Percentiles rank a stretch among this genome's conserved stretches.
These are phyloP conservation scores for Chitala chitala DNA, from an alignment of 2,113 vertebrate species.

Conservation along the genomic window DNA sequence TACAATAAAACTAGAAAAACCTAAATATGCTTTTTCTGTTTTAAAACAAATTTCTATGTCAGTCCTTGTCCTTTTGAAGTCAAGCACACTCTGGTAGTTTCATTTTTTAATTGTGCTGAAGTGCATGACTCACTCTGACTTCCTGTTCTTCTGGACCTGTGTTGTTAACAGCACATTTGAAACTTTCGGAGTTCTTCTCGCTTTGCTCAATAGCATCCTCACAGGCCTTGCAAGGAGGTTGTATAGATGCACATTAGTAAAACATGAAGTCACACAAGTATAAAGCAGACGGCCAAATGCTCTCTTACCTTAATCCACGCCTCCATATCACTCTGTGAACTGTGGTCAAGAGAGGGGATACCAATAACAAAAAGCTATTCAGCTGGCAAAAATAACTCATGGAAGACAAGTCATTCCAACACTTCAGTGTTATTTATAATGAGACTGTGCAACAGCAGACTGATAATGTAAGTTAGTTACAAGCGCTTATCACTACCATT, in stretches of 20 bases:
- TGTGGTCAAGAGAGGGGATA: slow-evolving; percentile 26
- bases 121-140: slow-evolving; percentile 36
- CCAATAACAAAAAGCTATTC: not conserved
- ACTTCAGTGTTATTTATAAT: not conserved
- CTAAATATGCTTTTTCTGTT: too few relatives aligned
- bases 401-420: not conserved
- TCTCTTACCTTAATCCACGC: slow-evolving; percentile 60
- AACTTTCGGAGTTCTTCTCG: slow-evolving; percentile 59
- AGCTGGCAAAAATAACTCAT: not conserved
- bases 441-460: too few relatives aligned
- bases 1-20: too few relatives aligned
- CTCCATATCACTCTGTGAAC: slow-evolving; percentile 60
- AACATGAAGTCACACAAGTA: too few relatives aligned
- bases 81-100: not conserved
- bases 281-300: not conserved
- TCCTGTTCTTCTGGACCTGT: slow-evolving; percentile 33
- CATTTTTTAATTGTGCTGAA: too few relatives aligned
- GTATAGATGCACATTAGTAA: not conserved
- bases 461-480: too few relatives aligned
- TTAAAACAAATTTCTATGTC: too few relatives aligned
- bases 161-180: slow-evolving; percentile 50
- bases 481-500: too few relatives aligned
- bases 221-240: slow-evolving; percentile 48
- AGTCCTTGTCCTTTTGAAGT: not conserved
- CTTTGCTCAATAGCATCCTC: slow-evolving; percentile 56